These are phyloP conservation scores for Cyprinella venusta DNA, from an alignment of 2,797 vertebrate species.

Conservation along the genomic window DNA sequence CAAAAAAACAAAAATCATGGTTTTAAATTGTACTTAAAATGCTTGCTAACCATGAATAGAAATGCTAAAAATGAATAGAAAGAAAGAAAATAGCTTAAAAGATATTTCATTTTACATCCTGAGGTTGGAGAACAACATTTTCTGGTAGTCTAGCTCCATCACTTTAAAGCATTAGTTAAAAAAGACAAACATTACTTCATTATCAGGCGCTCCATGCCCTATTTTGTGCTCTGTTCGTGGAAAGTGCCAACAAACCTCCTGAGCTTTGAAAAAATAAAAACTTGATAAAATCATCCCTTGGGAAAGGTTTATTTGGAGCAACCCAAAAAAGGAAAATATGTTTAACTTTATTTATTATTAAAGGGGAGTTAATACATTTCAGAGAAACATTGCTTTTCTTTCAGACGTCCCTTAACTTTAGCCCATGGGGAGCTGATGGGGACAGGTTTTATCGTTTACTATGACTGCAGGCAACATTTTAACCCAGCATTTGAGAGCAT, in stretches of 20 bases:
- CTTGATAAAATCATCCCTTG: slow-evolving; percentile 2
- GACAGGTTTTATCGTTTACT: slow-evolving; percentile 27
- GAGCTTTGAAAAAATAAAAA: neutral
- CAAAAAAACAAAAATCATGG: neutral
- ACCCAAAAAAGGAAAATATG: slow-evolving; percentile 18
- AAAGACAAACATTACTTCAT: neutral
- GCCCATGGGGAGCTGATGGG: slow-evolving; percentile 37
- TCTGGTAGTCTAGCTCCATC: neutral
- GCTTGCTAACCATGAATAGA: neutral
- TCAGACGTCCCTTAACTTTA: slow-evolving; percentile 6
- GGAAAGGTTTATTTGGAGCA: slow-evolving; percentile 18
- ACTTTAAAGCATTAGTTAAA: neutral
- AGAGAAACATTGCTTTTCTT: slow-evolving; percentile 36
- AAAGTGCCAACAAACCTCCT: slow-evolving; percentile 2
- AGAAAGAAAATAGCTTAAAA: neutral
- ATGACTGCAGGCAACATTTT: slow-evolving; percentile 25
- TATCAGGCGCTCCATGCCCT: neutral
- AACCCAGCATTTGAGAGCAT: slow-evolving; percentile 18
- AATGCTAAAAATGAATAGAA: neutral
- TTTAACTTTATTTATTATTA: slow-evolving; percentile 47
- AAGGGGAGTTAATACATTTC: slow-evolving; percentile 31
- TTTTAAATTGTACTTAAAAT: neutral
- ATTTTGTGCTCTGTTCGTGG: neutral
- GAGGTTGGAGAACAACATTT: neutral
- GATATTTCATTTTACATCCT: neutral